Percentiles rank a stretch among this genome's conserved stretches.
phyloP scores from a whole-genome alignment of 2,888 invertebrate species.

The Ormyrus rosae region DNA sequence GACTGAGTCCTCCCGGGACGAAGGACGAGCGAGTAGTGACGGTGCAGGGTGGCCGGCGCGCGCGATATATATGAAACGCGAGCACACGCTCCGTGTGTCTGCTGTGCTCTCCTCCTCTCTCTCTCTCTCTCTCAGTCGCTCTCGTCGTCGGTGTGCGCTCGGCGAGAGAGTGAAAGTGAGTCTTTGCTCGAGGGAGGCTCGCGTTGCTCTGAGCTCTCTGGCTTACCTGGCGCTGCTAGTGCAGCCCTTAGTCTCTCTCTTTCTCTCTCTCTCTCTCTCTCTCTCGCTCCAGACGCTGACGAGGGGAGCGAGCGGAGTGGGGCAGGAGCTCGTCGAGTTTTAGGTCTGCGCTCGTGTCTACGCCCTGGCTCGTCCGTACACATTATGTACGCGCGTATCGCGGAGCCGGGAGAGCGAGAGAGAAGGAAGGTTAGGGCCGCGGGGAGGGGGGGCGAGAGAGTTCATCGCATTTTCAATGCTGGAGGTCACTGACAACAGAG shows the following conservation, averaged over 20 bases:
- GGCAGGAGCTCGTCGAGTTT: conserved; percentile 59
- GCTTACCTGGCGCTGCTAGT: conserved; percentile 62
- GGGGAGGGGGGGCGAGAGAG: conserved; percentile 78
- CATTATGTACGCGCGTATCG: conserved; percentile 13
- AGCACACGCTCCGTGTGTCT: conserved; percentile 25
- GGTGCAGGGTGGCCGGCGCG: conserved; percentile 48
- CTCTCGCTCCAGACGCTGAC: conserved; percentile 34
- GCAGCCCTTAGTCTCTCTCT: conserved; percentile 69
- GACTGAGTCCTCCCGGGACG: conserved; percentile 38
- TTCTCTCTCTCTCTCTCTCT: conserved; percentile 23
- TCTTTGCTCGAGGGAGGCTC: conserved; percentile 75
- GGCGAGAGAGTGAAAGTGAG: conserved; percentile 74
- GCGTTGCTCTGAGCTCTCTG: conserved; percentile 73
- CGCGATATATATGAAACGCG: conserved; percentile 51
- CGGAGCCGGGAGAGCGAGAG: conserved; percentile 65
- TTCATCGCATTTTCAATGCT: conserved; percentile 88
- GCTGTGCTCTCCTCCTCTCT: conserved; percentile 15
- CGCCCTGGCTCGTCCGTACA: conserved; percentile 76
- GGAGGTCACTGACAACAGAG: conserved; percentile 87
- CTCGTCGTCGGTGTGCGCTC: not conserved
- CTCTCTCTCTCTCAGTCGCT: conserved; percentile 1
- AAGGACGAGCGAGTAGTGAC: conserved; percentile 51
- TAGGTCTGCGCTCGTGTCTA: conserved; percentile 67
- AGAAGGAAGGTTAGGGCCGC: conserved; percentile 32
- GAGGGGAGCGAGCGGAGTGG: conserved; percentile 59